Evolutionary conservation across 2,888 invertebrate genomes (phyloP).

Genomic region (Nematopogon swammerdamellus): DNA sequence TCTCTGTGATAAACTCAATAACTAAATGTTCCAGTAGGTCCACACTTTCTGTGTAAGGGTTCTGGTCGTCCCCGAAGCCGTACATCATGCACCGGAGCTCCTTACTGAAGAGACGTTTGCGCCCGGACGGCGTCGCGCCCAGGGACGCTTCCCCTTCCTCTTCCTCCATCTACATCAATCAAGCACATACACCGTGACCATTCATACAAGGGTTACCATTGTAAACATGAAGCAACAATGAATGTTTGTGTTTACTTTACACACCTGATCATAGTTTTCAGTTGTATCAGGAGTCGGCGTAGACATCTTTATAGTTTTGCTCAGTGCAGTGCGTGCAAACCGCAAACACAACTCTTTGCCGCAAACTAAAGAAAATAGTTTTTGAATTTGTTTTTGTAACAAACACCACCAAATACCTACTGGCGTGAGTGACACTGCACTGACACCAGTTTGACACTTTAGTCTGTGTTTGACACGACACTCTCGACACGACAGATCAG

Average conservation of each 20-base stretch:
- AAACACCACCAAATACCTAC: no score
- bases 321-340: no score
- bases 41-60: conserved; percentile 98
- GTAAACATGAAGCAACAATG: background rate
- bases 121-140: conserved; percentile 65
- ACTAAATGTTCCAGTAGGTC: conserved; percentile 96
- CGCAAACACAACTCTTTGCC: no score
- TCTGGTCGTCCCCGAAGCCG: conserved; percentile 99
- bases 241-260: conserved; percentile 4
- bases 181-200: background rate
- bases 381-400: no score
- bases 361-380: no score
- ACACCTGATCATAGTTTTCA: conserved; percentile 46
- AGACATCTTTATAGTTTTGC: conserved; percentile 21
- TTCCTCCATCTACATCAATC: conserved; percentile 52
- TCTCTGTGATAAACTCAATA: conserved; percentile 96
- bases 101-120: conserved; percentile 86
- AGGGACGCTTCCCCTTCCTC: conserved; percentile 69
- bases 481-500: no score
- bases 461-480: no score
- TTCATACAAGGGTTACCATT: background rate
- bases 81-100: conserved; percentile 98
- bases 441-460: no score
- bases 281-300: conserved; percentile 31
- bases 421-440: no score